Base-by-base conservation (phyloP, 2,113 vertebrate genomes). In the Triplophysa tibetana region DNA sequence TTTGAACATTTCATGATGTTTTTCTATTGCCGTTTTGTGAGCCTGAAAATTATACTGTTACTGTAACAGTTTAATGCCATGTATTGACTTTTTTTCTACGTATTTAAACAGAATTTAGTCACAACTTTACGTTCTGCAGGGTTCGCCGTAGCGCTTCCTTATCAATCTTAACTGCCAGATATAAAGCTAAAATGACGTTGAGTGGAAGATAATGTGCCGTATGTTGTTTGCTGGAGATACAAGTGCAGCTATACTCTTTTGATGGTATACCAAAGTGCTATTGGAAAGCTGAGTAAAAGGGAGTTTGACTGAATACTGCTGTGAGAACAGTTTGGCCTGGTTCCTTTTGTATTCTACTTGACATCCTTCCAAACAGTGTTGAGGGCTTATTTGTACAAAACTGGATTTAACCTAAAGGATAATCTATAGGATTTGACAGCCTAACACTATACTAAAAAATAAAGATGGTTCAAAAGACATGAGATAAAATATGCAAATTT, bases 401-500 rank as follows among this genome's bases (percentile, higher is more conserved):
- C 69, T 74, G 76, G 82, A 63, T 80, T n/a, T 64, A 38, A 56
- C 67, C n/a, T 3, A 43, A 24, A 81, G 84, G 80, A 83, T 73
- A 54, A 58, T 85, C 73, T 78, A 87, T 63, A 70, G 5, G 75
- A 85, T 60, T 69, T 26, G 63, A 81, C 82, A 87, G 90, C 89
- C 74, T 87, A 85, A 86, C 82, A 88, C 86, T 86, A 87, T 86
- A 87, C 82, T 83, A 80, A 70, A 60, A 82, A 83, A 74, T 45
- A 81, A 70, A 54, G 83, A 89, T 16, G 79, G 86, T 82, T 54
- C 45, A 16, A 56, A 52, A 88, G 77, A 89, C 83, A 85, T 84
- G 26, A 87, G 86, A 90, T 61, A 85, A 87, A 82, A 84, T 86
- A 90, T 86, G 88, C 85, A 81, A 85, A 86, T 83, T 85, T 89